Conservation (phyloP, 2,113 vertebrate species). For the Lucifuga dentata region DNA sequence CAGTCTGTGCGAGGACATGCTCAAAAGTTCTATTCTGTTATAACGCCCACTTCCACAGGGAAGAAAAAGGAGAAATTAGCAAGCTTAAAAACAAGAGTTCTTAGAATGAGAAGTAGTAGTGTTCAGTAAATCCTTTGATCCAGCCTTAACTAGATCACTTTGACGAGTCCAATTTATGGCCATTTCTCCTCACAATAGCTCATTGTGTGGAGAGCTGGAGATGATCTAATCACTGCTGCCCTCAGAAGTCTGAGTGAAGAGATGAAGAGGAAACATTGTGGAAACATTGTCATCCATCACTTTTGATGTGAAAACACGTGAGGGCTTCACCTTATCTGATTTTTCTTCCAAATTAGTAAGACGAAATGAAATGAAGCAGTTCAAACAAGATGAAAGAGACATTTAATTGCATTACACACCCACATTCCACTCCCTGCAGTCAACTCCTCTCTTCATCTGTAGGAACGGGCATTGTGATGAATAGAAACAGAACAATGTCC, state of each 20-base stretch:
- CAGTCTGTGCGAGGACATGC: constrained; percentile 13
- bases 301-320: constrained; percentile 77
- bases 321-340: constrained; percentile 73
- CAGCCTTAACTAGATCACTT: constrained; percentile 57
- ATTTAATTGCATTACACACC: constrained; percentile 73
- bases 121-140: constrained; percentile 65
- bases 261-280: constrained; percentile 70
- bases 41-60: constrained; percentile 5
- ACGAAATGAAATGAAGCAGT: constrained; percentile 72
- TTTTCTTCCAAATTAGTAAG: constrained; percentile 66
- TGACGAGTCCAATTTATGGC: constrained; percentile 64
- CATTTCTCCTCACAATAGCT: constrained; percentile 63
- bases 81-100: constrained; percentile 56
- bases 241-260: constrained; percentile 72
- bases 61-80: constrained; percentile 36
- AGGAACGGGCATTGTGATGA: constrained; percentile 48
- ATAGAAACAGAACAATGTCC: constrained; percentile 40
- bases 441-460: constrained; percentile 34
- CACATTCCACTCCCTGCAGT: constrained; percentile 48
- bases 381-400: constrained; percentile 66
- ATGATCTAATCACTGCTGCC: constrained; percentile 73
- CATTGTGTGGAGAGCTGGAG: constrained; percentile 67
- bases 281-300: constrained; percentile 75
- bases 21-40: neutral
- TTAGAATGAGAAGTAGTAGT: constrained; percentile 46